Base-by-base conservation (phyloP, 2,888 invertebrate genomes). In the Drosophila atroscutellata region DNA sequence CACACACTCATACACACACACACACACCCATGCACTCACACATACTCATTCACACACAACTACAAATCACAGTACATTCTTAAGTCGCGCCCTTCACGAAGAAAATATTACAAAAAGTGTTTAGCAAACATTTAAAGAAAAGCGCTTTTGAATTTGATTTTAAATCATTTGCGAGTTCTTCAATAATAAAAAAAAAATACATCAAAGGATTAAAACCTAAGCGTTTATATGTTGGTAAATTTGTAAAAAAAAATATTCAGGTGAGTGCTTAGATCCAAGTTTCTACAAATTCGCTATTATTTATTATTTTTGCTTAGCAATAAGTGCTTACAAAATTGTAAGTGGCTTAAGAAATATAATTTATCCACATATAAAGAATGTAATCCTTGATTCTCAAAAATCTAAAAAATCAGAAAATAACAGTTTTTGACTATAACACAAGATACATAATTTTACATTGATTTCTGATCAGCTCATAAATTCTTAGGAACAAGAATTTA, bases 121-220 rank as follows among this genome's bases (percentile, higher is more conserved):
- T 56, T 24, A 51, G 15, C 15, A 58, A 30, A 36, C 42, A 60
- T 5, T 36, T 73, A 75, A 72, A 67, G 63, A 73, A 65, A 69
- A 50, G 7, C 32, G 64, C 24, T 65, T 72, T 78, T 42, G 36
- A 54, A 61, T 34, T 65, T 54, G 34, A 59, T 34, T 61, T 52
- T 7, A 45, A 65, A 51, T 66, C 59, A 70, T 64, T 55, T 56
- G 65, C 60, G 58, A 73, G 60, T 50, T 60, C 34, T 51, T 54
- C 26, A 4, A 8, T 1, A 6, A 13, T 5, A 6, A 2, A 11
- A 18, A 18, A 9, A 5, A 20, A 42, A 42, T 11, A 39, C 11
- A 42, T 4, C 5, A 11, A 2, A 20, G 1, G 5, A 20, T 42
- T 42, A 7, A 42, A 20, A 11, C 15, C 15, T 34, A 34, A 34